Evolutionary conservation across 2,113 vertebrate genomes (phyloP).

Genomic region (Chunga burmeisteri): DNA sequence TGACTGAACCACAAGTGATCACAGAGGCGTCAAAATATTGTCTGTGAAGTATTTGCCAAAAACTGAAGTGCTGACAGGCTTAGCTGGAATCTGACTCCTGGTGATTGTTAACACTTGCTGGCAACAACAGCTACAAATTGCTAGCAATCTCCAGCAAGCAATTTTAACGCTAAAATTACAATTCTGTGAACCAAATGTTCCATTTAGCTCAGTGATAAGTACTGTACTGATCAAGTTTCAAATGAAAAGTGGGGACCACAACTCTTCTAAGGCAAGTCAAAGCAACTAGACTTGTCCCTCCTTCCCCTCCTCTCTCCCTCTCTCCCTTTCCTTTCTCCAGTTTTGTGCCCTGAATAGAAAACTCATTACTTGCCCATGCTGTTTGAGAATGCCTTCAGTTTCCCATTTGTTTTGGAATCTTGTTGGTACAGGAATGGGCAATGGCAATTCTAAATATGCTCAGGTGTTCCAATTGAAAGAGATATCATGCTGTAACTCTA

Average conservation of each 20-base stretch:
- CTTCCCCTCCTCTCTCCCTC: not conserved
- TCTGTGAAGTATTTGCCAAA: conserved; percentile 10
- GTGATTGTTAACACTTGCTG: conserved; percentile 8
- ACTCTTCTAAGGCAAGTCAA: not conserved
- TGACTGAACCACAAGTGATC: not conserved
- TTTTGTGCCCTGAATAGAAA: not conserved
- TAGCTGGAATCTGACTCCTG: conserved; percentile 5
- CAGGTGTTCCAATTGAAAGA: not conserved
- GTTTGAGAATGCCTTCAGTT: not conserved
- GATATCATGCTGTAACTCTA: not conserved
- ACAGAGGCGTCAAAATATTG: not conserved
- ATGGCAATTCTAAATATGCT: not conserved
- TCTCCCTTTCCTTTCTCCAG: not conserved
- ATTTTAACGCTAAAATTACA: not conserved
- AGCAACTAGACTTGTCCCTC: not conserved
- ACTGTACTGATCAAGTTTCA: not conserved
- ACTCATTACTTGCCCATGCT: not conserved
- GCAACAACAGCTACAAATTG: not conserved
- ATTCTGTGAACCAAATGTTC: not conserved
- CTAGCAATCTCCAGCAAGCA: not conserved
- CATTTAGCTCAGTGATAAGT: not conserved
- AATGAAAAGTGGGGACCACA: not conserved
- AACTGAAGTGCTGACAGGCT: conserved; percentile 18
- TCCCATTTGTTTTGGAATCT: not conserved
- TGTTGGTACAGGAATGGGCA: not conserved